A percentile compares a stretch with the other conserved stretches of the same genome.
These are phyloP conservation scores for Pristiophorus japonicus DNA, from an alignment of 2,113 vertebrate genomes.

Conservation along the genomic window DNA sequence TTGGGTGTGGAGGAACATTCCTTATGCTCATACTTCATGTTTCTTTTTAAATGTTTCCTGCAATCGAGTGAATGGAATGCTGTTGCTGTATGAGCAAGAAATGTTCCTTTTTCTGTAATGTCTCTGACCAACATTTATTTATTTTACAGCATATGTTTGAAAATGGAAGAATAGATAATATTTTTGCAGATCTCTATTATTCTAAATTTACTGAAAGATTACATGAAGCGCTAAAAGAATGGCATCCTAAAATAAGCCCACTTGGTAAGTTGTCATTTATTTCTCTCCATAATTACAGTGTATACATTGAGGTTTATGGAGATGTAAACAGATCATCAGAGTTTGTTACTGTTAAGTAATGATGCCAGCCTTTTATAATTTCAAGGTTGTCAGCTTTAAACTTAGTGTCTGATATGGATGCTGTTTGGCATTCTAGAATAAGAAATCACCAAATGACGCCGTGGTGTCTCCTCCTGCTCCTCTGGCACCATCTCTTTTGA, in stretches of 20 bases:
- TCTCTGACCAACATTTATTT: not conserved
- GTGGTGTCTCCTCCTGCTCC: not conserved
- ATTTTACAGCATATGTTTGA: constrained; percentile 45
- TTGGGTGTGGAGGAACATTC: not conserved
- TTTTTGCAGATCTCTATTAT: constrained; percentile 47
- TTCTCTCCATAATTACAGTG: not conserved
- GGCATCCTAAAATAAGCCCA: constrained; percentile 43
- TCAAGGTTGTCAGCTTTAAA: not conserved
- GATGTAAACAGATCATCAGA: not conserved
- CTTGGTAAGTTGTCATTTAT: constrained; percentile 41
- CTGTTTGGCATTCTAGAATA: not conserved
- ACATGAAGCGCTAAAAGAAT: constrained; percentile 45
- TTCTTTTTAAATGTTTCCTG: not conserved
- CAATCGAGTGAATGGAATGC: not conserved
- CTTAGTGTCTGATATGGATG: not conserved
- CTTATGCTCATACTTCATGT: not conserved
- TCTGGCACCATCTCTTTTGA: not conserved
- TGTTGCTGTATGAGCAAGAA: too few species aligned
- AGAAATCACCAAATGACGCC: not conserved
- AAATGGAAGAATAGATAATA: constrained; percentile 45
- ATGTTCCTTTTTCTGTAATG: not conserved
- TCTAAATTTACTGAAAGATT: constrained; percentile 46
- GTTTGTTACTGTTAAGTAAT: not conserved
- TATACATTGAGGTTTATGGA: not conserved
- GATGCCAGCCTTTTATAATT: not conserved